A percentile compares a stretch with the other conserved stretches of the same genome.
Conservation (phyloP, 2,888 invertebrate genomes). For the Melieria crassipennis region DNA sequence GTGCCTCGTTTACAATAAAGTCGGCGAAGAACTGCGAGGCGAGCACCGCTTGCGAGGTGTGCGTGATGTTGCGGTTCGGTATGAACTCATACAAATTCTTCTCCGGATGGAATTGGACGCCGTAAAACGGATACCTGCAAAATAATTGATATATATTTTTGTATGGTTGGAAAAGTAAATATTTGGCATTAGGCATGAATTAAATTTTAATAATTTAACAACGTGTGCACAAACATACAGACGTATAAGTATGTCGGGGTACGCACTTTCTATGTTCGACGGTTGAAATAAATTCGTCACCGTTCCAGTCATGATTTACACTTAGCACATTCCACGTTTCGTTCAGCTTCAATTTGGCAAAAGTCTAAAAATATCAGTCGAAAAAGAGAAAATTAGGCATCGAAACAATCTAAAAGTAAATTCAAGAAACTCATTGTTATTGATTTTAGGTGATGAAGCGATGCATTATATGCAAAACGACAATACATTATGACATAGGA, state of each 20-base stretch:
- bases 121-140: slow-evolving; percentile 81
- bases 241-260: neutral
- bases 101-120: slow-evolving; percentile 92
- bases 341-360: slow-evolving; percentile 69
- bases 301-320: slow-evolving; percentile 74
- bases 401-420: too few relatives aligned
- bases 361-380: slow-evolving; percentile 64
- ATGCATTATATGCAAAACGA: neutral
- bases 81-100: slow-evolving; percentile 86
- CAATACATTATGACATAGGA: neutral
- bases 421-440: too few relatives aligned
- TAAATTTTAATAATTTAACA: slow-evolving; percentile 19
- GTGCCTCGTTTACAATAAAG: slow-evolving; percentile 82
- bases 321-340: slow-evolving; percentile 77
- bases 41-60: slow-evolving; percentile 71
- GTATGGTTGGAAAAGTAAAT: neutral
- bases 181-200: neutral
- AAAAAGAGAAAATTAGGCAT: neutral
- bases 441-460: too few relatives aligned
- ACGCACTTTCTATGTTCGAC: slow-evolving; percentile 74
- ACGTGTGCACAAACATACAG: neutral
- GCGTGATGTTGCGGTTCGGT: slow-evolving; percentile 71
- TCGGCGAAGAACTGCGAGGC: slow-evolving; percentile 83
- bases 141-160: neutral
- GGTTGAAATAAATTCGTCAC: slow-evolving; percentile 78